A percentile compares a stretch with the other conserved stretches of the same genome.
Conservation (phyloP, 1,140 invertebrate species). For the Bicyclus anynana region DNA sequence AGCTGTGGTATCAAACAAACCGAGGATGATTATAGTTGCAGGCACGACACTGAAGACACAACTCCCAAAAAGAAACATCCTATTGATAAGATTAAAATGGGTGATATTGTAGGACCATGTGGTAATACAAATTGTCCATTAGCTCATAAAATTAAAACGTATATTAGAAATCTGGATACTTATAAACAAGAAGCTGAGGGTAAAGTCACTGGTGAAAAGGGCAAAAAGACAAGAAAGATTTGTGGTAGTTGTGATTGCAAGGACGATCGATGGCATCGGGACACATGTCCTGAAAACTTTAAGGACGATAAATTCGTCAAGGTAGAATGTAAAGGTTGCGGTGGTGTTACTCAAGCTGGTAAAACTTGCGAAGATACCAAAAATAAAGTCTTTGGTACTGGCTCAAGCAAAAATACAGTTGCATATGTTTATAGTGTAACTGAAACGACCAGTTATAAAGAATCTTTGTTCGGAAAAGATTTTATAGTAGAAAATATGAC, state of each 20-base stretch:
- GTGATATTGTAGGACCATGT: constrained; percentile 65
- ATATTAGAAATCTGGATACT: constrained; percentile 61
- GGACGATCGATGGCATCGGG: constrained; percentile 63
- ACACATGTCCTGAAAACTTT: constrained; percentile 42
- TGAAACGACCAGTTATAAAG: constrained; percentile 41
- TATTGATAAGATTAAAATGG: constrained; percentile 66
- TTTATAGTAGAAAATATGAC: constrained; percentile 23
- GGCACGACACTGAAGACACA: constrained; percentile 27
- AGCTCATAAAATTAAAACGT: constrained; percentile 62
- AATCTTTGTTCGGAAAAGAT: constrained; percentile 32
- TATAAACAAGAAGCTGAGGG: constrained; percentile 52
- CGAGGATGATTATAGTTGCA: constrained; percentile 32
- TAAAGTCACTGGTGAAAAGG: constrained; percentile 36
- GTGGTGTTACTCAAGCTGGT: constrained; percentile 39
- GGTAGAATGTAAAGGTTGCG: constrained; percentile 48
- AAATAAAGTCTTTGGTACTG: constrained; percentile 43
- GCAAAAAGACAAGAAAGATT: constrained; percentile 39
- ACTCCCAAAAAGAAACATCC: constrained; percentile 45
- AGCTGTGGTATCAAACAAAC: constrained; percentile 45
- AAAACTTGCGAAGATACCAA: constrained; percentile 55
- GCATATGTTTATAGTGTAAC: constrained; percentile 47
- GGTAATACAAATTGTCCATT: constrained; percentile 63
- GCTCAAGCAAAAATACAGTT: constrained; percentile 45
- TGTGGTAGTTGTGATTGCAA: constrained; percentile 66
- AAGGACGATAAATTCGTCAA: constrained; percentile 27